Conservation (phyloP, 2,797 vertebrate species). For the Oophaga sylvatica region DNA sequence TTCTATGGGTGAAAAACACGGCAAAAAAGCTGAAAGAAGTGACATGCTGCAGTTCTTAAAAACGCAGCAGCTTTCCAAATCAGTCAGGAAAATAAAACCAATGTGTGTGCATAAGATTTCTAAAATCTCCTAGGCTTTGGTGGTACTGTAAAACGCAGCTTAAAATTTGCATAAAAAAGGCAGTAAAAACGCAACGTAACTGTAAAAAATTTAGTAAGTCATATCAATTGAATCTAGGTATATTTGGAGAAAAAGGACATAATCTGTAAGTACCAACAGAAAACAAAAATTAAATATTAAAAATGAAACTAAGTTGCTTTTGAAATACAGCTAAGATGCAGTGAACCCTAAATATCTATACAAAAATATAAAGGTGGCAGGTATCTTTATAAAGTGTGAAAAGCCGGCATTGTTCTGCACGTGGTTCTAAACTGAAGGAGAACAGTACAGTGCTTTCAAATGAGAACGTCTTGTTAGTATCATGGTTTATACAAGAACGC, state of each 20-base stretch:
- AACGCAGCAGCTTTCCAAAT: too few species aligned
- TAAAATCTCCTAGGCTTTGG: too few species aligned
- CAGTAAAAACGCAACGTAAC: neutral
- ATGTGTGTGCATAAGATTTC: too few species aligned
- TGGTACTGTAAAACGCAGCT: too few species aligned
- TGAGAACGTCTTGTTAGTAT: conserved; percentile 30
- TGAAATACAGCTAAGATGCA: neutral
- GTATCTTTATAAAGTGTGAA: neutral
- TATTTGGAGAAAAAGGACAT: neutral
- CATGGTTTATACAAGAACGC: conserved; percentile 54
- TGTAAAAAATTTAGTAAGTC: neutral
- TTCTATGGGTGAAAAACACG: too few species aligned
- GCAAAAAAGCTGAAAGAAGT: too few species aligned
- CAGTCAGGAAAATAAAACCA: too few species aligned
- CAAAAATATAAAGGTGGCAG: neutral
- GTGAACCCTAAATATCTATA: conserved; percentile 1
- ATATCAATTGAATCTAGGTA: too few species aligned
- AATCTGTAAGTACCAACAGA: neutral
- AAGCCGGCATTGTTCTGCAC: conserved; percentile 13
- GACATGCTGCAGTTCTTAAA: too few species aligned
- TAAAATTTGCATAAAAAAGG: too few species aligned
- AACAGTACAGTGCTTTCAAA: conserved; percentile 23
- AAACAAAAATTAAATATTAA: neutral
- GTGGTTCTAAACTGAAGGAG: conserved; percentile 19
- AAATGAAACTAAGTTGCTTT: neutral